Evolutionary conservation across 1,140 invertebrate genomes (phyloP), one percentile per base, ranked within the genome.

Genomic region (Plodia interpunctella): DNA sequence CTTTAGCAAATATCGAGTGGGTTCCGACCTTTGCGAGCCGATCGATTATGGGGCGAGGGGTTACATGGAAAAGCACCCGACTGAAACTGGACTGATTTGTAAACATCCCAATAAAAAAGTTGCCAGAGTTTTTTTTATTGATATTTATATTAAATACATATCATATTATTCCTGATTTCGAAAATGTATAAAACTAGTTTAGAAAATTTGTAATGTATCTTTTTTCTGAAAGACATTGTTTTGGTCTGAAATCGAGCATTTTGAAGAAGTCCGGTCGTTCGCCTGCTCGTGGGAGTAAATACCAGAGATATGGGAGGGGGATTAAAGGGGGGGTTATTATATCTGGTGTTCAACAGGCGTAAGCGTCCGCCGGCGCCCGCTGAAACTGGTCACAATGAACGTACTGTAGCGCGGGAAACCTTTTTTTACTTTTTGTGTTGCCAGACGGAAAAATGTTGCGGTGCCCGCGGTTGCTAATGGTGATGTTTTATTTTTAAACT

Each of bases 1-100:
- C 51, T 20, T 53, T 25, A 25, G 20, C 21, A 53, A 53, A 53
- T 53, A 53, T 53, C 21, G 57, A 58, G 57, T 59, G 57, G 38
- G 25, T 53, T 21, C 15, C 57, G 30, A 35, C 62, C 65, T 55
- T 68, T 60, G 20, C 15, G 20, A 64, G 67, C 57, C 67, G 67
- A 69, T 69, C 67, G 67, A 69, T 69, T 66, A 69, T 59, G 55
- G 67, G 63, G 59, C 57, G 65, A 49, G 58, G 59, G 60, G 6
- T 25, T 25, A 25, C 21, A 25, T 25, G 21, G 6, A 2, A 2
- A 25, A 25, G 6, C 21, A 6, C 21, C 21, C 21, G 21, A 25
- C 21, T 3, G 21, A 25, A 25, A 25, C 21, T 3, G n/a, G 21
- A 25, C 21, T 25, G 2, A n/a, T 25, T 25, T 25, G 21, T 2